Base-by-base conservation (phyloP, 1,140 invertebrate genomes). In the Brachionus manjavacas region DNA sequence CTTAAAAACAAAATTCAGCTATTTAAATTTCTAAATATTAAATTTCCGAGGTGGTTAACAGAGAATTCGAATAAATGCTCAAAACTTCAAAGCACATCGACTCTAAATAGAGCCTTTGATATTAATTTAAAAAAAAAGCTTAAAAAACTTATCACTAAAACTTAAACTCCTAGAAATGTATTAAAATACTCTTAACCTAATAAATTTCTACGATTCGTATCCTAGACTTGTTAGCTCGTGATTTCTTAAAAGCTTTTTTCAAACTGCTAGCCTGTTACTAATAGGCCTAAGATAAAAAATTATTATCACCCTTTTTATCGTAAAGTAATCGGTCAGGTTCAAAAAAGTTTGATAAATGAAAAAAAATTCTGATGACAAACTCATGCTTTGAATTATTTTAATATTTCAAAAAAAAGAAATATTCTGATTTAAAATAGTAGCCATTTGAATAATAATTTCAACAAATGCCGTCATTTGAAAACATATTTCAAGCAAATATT, bases 131-230 rank as follows among this genome's bases (percentile, higher is more conserved):
- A 60, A 60, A 60, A 60, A 60, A 60, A 9, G 14, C 12, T 16
- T n/a, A 60, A 60, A 60, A 60, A 60, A 60, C 52, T 60, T 60
- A 60, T 60, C 52, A 60, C 14, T 60, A 20, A 60, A 60, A 60
- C n/a, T 60, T 46, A 46, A 60, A 60, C 16, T 60, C 25, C 20
- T 60, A 9, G 25, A 60, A 60, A 60, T 60, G 52, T 60, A 60
- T 60, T 60, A 60, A 60, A 60, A 60, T 60, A 60, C 52, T 60
- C 52, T 60, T 60, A 60, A 60, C 52, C 52, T 60, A 60, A 60
- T 35, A 35, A 60, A 60, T 60, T 23, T 60, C 52, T 60, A 60
- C 9, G 52, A 60, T 60, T 60, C 20, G 52, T 60, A 20, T 60
- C 52, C 16, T 60, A 60, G 52, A 60, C 52, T 60, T 23, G 52